Base-by-base conservation (phyloP, 1,140 invertebrate species). In the Euura saliciscinereae region DNA sequence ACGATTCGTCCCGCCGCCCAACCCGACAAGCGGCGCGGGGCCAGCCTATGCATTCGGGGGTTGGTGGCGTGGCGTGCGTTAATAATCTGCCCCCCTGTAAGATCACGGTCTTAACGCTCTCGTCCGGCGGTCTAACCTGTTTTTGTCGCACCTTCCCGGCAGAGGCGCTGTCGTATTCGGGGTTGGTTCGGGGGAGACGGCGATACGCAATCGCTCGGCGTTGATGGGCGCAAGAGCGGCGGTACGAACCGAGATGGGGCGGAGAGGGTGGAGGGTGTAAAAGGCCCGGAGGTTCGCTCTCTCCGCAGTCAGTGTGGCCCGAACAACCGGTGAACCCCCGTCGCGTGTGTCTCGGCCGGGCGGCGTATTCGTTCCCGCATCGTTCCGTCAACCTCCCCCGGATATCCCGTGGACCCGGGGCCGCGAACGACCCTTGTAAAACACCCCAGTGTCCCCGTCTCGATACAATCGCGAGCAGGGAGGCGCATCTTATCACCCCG, bases 401-500 rank as follows among this genome's bases (percentile, higher is more conserved):
- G 51, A 59, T 59, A 59, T n/a, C 51, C 51, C 51, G 51, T 6
- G 51, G 51, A 11, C 44, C 66, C 66, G 66, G 66, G 71, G 73
- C 51, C 45, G 66, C 8, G 66, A 6, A 4, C 46, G 71, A 59
- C 43, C 67, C 28, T 44, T 69, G 64, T 44, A n/a, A 10, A 45
- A 44, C 66, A 45, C 71, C 70, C 28, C 43, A 64, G 59, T 65
- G 42, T 2, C 73, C 68, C 68, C 11, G 68, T 44, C 70, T 6
- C 74, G 45, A 2, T 72, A 66, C 71, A 68, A 59, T 59, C 70
- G 5, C 42, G 44, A 72, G 43, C n/a, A n/a, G 45, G 43, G 68
- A 66, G 44, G 71, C 73, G 69, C 28, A 70, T n/a, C 68, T n/a
- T 11, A 5, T 44, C 68, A 43, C 68, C 68, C 43, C 28, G 51